phyloP scores from a whole-genome alignment of 2,113 vertebrate genomes.

The Sula dactylatra region DNA sequence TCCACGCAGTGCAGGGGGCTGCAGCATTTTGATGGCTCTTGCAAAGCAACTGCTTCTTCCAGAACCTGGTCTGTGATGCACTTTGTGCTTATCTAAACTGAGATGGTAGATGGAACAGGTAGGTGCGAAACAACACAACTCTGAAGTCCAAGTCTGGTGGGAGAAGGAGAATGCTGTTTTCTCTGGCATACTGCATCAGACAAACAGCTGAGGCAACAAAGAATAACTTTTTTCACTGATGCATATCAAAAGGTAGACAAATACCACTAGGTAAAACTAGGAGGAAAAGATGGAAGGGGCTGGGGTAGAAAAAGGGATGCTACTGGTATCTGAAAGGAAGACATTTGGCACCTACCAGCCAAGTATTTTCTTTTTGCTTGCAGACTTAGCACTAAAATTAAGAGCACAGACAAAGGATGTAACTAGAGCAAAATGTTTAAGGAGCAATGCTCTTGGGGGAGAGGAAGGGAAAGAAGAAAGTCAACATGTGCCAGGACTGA shows the following conservation, averaged over 20 bases:
- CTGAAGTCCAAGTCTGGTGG: background rate
- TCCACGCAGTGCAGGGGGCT: background rate
- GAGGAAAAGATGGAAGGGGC: background rate
- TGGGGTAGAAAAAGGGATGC: background rate
- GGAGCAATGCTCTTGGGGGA: background rate
- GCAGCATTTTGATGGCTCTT: background rate
- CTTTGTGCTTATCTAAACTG: background rate
- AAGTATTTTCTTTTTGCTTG: background rate
- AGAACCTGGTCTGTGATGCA: background rate
- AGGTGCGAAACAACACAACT: background rate
- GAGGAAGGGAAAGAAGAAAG: background rate
- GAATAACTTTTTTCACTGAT: background rate
- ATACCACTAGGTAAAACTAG: background rate
- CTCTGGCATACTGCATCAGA: background rate
- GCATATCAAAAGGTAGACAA: background rate
- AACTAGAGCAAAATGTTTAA: background rate
- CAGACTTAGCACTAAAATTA: background rate
- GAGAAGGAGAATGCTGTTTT: background rate
- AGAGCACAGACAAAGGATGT: background rate
- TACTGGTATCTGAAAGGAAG: background rate
- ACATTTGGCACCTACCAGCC: background rate
- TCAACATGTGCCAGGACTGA: background rate
- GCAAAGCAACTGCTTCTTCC: background rate
- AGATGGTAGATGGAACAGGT: background rate
- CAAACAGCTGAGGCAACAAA: background rate